phyloP scores from a whole-genome alignment of 2,113 vertebrate species.

The Prionailurus bengalensis region DNA sequence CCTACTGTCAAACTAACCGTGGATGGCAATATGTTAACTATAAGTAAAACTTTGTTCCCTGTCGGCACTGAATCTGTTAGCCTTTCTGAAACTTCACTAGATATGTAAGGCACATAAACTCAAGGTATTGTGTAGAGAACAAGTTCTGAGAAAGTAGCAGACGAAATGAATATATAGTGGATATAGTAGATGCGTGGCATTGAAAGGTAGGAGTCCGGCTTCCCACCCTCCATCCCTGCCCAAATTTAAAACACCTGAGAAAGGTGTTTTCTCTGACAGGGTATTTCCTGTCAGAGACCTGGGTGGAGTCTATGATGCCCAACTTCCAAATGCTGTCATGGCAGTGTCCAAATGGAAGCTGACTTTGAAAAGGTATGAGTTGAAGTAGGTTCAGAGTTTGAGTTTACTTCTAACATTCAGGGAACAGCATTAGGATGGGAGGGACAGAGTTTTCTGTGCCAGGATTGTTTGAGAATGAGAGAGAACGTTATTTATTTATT shows the following conservation, averaged over 20 bases:
- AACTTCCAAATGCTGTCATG: background rate
- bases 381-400: background rate
- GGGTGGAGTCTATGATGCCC: background rate
- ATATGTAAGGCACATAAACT: background rate
- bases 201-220: background rate
- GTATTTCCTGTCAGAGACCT: background rate
- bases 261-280: too few species aligned
- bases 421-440: background rate
- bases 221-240: too few species aligned
- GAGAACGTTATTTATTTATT: background rate
- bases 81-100: background rate
- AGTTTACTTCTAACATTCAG: background rate
- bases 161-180: background rate
- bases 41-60: background rate
- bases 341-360: background rate
- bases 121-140: background rate
- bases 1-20: background rate
- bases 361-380: background rate
- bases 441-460: background rate
- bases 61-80: background rate
- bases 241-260: background rate
- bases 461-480: background rate
- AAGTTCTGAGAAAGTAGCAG: constrained; percentile 4
- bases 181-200: background rate
- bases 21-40: background rate